These are phyloP conservation scores for Hippocampus abdominalis DNA, from an alignment of 2,113 vertebrate genomes.

Conservation along the genomic window DNA sequence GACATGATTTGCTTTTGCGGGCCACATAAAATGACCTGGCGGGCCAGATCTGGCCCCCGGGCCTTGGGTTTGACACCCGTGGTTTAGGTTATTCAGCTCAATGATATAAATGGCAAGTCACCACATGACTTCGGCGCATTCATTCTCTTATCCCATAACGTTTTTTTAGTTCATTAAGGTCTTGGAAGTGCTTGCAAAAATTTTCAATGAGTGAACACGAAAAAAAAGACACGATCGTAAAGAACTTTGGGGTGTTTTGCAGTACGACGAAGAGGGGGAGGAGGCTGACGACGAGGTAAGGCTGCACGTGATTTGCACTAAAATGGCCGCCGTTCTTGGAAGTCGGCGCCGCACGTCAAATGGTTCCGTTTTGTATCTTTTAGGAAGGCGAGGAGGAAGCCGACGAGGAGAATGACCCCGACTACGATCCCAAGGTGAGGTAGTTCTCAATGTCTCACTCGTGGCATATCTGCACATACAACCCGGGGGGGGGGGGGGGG, in stretches of 20 bases:
- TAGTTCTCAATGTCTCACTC: conserved; percentile 47
- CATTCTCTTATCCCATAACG: too few species aligned
- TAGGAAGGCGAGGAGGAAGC: conserved; percentile 98
- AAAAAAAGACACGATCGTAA: conserved; percentile 3
- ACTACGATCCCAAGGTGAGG: conserved; percentile 92
- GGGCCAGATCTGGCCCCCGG: too few species aligned
- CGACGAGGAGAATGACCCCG: conserved; percentile 97
- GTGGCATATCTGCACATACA: conserved; percentile 8
- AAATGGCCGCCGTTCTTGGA: background rate
- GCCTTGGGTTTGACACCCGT: too few species aligned
- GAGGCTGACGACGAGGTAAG: conserved; percentile 97
- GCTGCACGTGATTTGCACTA: background rate
- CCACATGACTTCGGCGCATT: too few species aligned
- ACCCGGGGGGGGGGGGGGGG: too few species aligned
- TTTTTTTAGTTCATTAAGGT: background rate
- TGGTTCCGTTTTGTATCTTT: conserved; percentile 24
- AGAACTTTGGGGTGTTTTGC: conserved; percentile 36
- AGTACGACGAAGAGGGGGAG: conserved; percentile 99
- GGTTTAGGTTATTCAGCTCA: too few species aligned
- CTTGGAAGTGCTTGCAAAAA: too few species aligned
- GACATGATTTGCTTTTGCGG: too few species aligned
- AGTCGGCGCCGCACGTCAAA: background rate
- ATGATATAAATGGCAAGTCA: too few species aligned
- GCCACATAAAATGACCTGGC: too few species aligned
- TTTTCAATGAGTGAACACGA: background rate